Conservation (phyloP, 1,140 invertebrate species). For the Aphelinus certus region DNA sequence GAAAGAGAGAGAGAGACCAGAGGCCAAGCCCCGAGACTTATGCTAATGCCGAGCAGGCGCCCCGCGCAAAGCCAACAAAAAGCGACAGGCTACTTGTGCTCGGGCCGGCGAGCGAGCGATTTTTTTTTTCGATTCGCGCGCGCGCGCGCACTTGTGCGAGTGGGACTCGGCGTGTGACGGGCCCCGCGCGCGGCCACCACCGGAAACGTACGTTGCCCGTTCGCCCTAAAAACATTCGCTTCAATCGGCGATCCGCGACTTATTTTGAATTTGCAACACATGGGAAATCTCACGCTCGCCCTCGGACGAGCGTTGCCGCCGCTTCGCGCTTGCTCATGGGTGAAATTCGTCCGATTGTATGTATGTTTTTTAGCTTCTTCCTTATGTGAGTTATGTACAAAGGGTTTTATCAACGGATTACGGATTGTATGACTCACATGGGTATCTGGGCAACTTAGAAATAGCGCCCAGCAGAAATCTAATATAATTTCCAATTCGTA, state of each 20-base stretch:
- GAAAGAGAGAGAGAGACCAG: neutral
- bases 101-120: conserved; percentile 1
- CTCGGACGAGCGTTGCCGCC: no score
- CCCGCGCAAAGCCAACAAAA: conserved; percentile 34
- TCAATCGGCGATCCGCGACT: neutral
- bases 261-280: neutral
- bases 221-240: neutral
- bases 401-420: no score
- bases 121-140: conserved; percentile 27
- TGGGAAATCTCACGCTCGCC: neutral
- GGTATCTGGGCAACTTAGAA: no score
- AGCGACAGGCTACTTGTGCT: conserved; percentile 39
- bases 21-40: no score
- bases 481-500: no score
- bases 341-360: no score
- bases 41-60: conserved; percentile 13
- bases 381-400: no score
- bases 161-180: no score
- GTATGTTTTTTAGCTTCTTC: no score
- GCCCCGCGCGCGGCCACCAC: neutral
- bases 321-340: no score
- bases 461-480: no score
- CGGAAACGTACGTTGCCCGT: conserved; percentile 17
- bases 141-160: neutral
- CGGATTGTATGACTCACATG: no score